Base-by-base conservation (phyloP, 1,140 invertebrate genomes). In the Cotesia glomerata region DNA sequence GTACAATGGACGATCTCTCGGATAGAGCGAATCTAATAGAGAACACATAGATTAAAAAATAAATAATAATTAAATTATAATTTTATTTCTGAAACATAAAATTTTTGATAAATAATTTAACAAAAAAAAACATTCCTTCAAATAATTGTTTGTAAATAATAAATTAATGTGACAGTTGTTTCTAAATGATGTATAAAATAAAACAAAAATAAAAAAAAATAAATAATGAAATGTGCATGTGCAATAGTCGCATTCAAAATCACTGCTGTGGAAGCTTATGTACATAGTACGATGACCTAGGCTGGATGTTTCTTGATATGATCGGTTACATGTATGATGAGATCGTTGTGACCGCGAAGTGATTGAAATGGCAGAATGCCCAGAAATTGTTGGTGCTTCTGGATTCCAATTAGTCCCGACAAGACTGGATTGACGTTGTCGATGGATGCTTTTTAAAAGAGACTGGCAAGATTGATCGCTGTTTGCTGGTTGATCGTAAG, bases 291-390 rank as follows among this genome's bases (percentile, higher is more conserved):
- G 62, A 74, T 71, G 73, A 77, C 75, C 72, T 73, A 77, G 75
- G 75, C 72, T 54, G 61, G 74, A 75, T 52, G 64, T 68, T 56
- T 68, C 45, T 34, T 35, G 64, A 45, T 45, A 45, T 45, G 39
- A 68, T 61, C 58, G 72, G 73, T 93, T 95, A 95, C 94, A 95
- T 88, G 93, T 94, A 79, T 95, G 93, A 87, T 95, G 93, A 72
- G 93, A 94, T 54, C 89, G 89, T 74, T 90, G 90, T 49, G 91
- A 92, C 75, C 90, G 88, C 51, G 93, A 93, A n/a, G 91, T 91
- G 73, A 90, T 89, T 8, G 92, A 92, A 77, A 93, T 88, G 77
- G 92, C 89, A 18, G 91, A 93, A 65, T 90, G 89, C 35, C 91
- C 86, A 52, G 91, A 90, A 51, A 18, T 54, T 8, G 90, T 90